Conservation (phyloP, 2,797 vertebrate genomes). For the Oryzias sinensis region DNA sequence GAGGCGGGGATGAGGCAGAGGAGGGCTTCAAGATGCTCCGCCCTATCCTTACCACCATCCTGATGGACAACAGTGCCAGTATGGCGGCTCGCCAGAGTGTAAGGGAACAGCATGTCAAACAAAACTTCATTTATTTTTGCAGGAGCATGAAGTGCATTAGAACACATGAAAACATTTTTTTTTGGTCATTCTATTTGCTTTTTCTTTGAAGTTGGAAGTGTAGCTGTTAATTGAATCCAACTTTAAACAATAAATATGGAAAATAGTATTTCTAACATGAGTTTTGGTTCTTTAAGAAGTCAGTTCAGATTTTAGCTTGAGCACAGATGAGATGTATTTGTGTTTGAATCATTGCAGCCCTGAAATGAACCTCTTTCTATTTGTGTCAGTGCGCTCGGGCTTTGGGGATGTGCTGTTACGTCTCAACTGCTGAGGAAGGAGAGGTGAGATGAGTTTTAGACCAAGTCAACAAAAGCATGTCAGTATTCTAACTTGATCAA, state of each 20-base stretch:
- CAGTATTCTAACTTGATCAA: no score
- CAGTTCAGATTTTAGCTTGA: background rate
- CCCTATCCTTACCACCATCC: constrained; percentile 81
- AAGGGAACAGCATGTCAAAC: constrained; percentile 63
- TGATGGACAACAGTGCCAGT: constrained; percentile 83
- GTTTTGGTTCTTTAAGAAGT: background rate
- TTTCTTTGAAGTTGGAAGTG: no score
- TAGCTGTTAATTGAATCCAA: no score
- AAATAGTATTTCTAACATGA: no score
- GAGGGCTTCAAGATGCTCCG: constrained; percentile 86
- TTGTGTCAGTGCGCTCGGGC: constrained; percentile 85
- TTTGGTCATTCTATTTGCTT: no score
- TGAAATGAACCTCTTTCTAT: constrained; percentile 1
- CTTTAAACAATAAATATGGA: no score
- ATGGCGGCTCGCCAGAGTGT: constrained; percentile 87
- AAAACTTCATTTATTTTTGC: background rate
- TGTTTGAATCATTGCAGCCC: background rate
- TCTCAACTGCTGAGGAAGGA: constrained; percentile 87
- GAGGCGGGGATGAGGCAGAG: constrained; percentile 84
- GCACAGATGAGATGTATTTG: background rate
- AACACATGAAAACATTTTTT: no score
- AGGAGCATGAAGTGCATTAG: no score
- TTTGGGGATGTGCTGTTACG: constrained; percentile 91
- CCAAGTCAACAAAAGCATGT: no score
- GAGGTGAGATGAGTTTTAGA: constrained; percentile 77